Base-by-base conservation (phyloP, 2,113 vertebrate species). In the Ranitomeya variabilis region DNA sequence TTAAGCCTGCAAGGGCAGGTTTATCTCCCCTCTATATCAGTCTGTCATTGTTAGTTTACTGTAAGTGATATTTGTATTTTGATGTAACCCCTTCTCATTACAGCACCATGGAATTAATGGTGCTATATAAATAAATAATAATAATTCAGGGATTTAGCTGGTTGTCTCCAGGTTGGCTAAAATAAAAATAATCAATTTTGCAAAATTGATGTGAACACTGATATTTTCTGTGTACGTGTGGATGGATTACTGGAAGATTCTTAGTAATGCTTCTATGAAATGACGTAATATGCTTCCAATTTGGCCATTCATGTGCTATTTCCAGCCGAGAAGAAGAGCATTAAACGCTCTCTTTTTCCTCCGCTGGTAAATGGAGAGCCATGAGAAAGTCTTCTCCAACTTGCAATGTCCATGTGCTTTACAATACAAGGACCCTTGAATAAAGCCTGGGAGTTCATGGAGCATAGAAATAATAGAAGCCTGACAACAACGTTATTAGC, bases 401-500 rank as follows among this genome's bases (percentile, higher is more conserved):
- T 51, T 60, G 45, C 64, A 21, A 51, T 83, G 73, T 85, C 87
- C 1, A 0, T 0, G 51, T 0, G 2, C 59, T 1, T 86, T 78
- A 83, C 78, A 84, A 78, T 79, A 77, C 74, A 12, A 0, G 86
- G 13, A 0, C 0, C 62, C 77, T 89, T 57, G 89, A 78, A 79
- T 85, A 81, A 91, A 90, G 87, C 89, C 13, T 12, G 62, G 0
- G 87, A 91, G 91, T 90, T 90, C 92, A 89, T 15, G 83, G 54
- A 1, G 79, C 91, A 91, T 55, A 14, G 60, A 82, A 76, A 91
- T 89, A 66, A 91, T 91, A 0, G 0, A 90, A 86, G 66, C 85
- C 60, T 71, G 87, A 92, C 92, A 93, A 94, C 93, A 82, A 80
- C 12, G 90, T 91, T 89, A 91, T 92, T 92, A 93, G 93, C 90